phyloP scores from a whole-genome alignment of 1,140 invertebrate genomes.

The Apis florea region DNA sequence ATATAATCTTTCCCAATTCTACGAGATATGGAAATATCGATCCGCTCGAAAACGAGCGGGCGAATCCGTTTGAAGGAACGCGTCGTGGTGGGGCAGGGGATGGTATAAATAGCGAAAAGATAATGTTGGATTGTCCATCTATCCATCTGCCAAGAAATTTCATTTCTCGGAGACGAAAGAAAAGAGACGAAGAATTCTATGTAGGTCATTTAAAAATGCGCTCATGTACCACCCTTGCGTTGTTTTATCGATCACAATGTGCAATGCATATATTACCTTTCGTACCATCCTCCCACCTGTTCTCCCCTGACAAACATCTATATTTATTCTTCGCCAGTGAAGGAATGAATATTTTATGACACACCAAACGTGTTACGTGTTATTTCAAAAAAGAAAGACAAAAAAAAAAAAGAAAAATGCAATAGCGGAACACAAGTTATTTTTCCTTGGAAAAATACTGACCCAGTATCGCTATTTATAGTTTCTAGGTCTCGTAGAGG shows the following conservation, averaged over 20 bases:
- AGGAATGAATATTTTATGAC: background rate
- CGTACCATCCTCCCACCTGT: background rate
- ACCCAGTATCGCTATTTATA: background rate
- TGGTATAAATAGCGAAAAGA: background rate
- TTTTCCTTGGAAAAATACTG: background rate
- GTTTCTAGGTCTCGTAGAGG: background rate
- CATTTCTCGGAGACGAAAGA: too few relatives aligned
- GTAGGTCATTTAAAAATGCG: background rate
- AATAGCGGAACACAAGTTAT: too few relatives aligned
- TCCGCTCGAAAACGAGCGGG: too few relatives aligned
- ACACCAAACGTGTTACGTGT: too few relatives aligned
- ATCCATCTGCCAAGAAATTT: constrained; percentile 6
- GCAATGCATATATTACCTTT: background rate
- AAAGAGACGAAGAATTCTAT: background rate
- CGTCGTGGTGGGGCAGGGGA: background rate
- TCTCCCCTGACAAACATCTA: background rate
- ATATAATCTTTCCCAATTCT: too few relatives aligned
- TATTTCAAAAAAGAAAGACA: too few relatives aligned
- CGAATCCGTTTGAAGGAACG: too few relatives aligned
- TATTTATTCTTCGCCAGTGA: too few relatives aligned
- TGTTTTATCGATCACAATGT: background rate
- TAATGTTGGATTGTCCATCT: background rate
- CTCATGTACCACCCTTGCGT: background rate
- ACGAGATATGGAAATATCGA: too few relatives aligned
- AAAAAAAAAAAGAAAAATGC: too few relatives aligned